These are phyloP conservation scores for Drosophila stalkeri DNA, from an alignment of 2,888 invertebrate species.

Conservation along the genomic window DNA sequence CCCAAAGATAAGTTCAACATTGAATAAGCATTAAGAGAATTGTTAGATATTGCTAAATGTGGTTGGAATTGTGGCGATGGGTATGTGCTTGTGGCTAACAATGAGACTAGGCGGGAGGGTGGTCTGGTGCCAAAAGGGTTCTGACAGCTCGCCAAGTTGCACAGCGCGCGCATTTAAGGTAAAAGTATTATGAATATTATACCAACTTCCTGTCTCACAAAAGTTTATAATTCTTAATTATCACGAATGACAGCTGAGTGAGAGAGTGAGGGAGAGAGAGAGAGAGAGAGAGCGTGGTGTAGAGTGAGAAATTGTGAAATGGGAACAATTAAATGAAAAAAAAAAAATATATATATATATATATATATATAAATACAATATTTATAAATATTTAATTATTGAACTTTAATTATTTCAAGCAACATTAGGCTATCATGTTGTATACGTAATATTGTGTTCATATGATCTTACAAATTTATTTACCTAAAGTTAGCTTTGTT, in stretches of 20 bases:
- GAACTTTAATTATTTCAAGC: background rate
- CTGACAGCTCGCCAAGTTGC: constrained; percentile 24
- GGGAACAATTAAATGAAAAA: background rate
- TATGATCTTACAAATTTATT: too few relatives aligned
- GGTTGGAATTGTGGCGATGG: background rate
- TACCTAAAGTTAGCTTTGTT: too few relatives aligned
- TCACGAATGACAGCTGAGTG: constrained; percentile 6
- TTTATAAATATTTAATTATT: background rate
- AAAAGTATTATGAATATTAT: constrained; percentile 33
- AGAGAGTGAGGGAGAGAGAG: background rate
- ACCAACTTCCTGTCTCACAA: constrained; percentile 7
- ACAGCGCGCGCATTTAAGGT: constrained; percentile 4
- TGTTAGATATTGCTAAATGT: constrained; percentile 53
- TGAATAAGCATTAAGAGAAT: constrained; percentile 70
- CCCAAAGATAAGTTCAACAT: constrained; percentile 63
- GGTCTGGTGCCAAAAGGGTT: constrained; percentile 29
- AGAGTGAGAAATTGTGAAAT: background rate
- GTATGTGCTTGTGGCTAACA: background rate
- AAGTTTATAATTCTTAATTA: constrained; percentile 62
- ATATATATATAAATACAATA: background rate
- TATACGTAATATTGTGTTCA: background rate
- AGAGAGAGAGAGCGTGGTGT: background rate
- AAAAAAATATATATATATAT: background rate
- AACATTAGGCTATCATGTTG: background rate
- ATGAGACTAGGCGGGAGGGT: background rate